Conservation (phyloP, 2,888 invertebrate genomes). For the Sclerodermus sp. region DNA sequence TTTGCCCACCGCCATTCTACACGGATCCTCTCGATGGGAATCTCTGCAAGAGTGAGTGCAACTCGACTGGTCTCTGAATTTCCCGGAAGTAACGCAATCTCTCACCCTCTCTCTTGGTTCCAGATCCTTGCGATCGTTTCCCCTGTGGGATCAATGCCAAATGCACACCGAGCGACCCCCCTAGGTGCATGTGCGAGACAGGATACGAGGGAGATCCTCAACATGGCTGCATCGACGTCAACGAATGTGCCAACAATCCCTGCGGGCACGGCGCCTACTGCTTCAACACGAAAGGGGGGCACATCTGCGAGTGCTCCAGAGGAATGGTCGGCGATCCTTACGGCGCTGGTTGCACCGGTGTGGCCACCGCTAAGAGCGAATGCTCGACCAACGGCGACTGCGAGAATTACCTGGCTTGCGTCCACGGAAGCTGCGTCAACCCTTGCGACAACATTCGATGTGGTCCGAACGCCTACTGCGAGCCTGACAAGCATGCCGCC, state of each 20-base stretch:
- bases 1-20: slow-evolving; percentile 89
- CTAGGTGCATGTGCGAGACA: slow-evolving; percentile 83
- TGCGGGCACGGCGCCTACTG: slow-evolving; percentile 89
- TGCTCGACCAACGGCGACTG: slow-evolving; percentile 78
- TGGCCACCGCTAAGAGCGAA: slow-evolving; percentile 66
- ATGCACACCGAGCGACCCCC: slow-evolving; percentile 87
- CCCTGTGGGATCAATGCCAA: slow-evolving; percentile 88
- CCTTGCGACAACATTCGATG: slow-evolving; percentile 79
- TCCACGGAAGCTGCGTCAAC: slow-evolving; percentile 77
- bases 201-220: slow-evolving; percentile 87
- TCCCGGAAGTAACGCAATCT: no score
- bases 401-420: slow-evolving; percentile 77
- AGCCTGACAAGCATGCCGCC: slow-evolving; percentile 83
- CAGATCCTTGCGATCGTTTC: slow-evolving; percentile 82
- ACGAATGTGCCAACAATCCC: slow-evolving; percentile 82
- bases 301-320: slow-evolving; percentile 81
- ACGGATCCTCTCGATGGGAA: slow-evolving; percentile 80
- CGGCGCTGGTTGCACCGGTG: slow-evolving; percentile 71
- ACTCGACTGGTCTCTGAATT: no score
- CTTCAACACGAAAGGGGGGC: slow-evolving; percentile 82
- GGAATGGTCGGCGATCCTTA: slow-evolving; percentile 85
- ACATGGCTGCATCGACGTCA: slow-evolving; percentile 80
- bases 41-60: slow-evolving; percentile 74
- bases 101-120: no score
- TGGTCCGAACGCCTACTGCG: slow-evolving; percentile 83